These are phyloP conservation scores for Holothuria leucospilota DNA, from an alignment of 53 echinoderm and acorn worm genomes.

Conservation along the genomic window DNA sequence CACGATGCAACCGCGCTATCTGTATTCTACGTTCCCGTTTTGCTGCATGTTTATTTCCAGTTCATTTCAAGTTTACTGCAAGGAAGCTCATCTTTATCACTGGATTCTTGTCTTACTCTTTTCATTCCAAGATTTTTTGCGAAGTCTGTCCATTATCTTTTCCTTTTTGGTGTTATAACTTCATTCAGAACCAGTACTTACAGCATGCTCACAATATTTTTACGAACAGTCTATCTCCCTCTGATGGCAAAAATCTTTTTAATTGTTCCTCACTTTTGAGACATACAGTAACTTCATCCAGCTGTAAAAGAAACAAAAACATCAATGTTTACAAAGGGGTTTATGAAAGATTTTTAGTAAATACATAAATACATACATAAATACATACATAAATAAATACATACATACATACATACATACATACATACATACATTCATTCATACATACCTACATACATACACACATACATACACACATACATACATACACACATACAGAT, in stretches of 20 bases:
- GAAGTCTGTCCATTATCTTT: background rate
- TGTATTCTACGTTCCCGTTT: background rate
- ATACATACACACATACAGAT: too few species aligned
- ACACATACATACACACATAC: too few species aligned
- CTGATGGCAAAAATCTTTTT: background rate
- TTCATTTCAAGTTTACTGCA: constrained; percentile 3
- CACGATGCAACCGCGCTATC: background rate
- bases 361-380: too few species aligned
- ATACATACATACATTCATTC: too few species aligned
- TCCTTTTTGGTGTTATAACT: background rate
- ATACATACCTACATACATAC: too few species aligned
- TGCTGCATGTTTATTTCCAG: background rate
- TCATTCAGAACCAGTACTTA: background rate
- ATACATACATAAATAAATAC: too few species aligned
- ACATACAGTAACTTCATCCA: background rate
- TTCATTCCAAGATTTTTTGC: constrained; percentile 4
- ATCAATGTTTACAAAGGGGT: background rate
- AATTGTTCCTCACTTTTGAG: background rate
- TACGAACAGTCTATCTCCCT: background rate
- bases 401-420: too few species aligned
- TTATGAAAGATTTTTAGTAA: too few species aligned
- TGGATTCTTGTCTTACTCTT: constrained; percentile 4
- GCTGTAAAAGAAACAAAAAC: background rate
- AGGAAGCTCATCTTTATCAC: background rate
- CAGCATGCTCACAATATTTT: background rate